Percentiles rank a stretch among this genome's conserved stretches.
These are phyloP conservation scores for Miltochrista miniata DNA, from an alignment of 2,888 invertebrate genomes.

Conservation along the genomic window DNA sequence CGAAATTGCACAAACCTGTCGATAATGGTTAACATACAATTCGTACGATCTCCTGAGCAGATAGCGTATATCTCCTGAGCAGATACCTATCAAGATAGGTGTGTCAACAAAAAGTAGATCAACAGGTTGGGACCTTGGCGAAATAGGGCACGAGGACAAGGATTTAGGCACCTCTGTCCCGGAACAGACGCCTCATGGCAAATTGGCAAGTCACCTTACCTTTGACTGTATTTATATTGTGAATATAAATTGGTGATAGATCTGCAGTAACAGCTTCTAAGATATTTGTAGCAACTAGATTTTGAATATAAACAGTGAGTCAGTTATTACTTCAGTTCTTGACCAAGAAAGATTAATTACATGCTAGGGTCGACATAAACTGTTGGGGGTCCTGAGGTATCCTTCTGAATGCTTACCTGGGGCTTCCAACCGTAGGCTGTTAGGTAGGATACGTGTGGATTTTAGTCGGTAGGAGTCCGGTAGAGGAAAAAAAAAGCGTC, in stretches of 20 bases:
- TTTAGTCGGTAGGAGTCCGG: no score
- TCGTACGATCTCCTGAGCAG: conserved; percentile 32
- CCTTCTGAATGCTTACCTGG: no score
- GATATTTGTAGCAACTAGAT: background rate
- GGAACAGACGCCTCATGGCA: conserved; percentile 16
- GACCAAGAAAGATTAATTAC: no score
- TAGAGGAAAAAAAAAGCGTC: no score
- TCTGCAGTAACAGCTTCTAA: background rate
- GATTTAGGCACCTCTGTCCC: conserved; percentile 40
- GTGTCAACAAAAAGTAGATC: conserved; percentile 49
- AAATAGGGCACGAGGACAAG: conserved; percentile 60
- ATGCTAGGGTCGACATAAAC: no score
- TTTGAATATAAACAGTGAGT: background rate
- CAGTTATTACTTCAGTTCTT: no score
- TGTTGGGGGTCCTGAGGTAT: no score
- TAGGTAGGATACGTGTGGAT: no score
- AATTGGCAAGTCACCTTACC: conserved; percentile 9
- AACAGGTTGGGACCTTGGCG: conserved; percentile 55
- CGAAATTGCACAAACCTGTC: background rate
- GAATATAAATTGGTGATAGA: background rate
- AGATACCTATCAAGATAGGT: conserved; percentile 33
- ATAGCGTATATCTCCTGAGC: conserved; percentile 21
- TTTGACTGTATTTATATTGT: background rate
- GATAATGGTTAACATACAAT: conserved; percentile 5
- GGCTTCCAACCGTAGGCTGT: no score